Evolutionary conservation across 2,797 vertebrate species (phyloP), one percentile per base, ranked within the genome.

Genomic region (Acipenser ruthenus): DNA sequence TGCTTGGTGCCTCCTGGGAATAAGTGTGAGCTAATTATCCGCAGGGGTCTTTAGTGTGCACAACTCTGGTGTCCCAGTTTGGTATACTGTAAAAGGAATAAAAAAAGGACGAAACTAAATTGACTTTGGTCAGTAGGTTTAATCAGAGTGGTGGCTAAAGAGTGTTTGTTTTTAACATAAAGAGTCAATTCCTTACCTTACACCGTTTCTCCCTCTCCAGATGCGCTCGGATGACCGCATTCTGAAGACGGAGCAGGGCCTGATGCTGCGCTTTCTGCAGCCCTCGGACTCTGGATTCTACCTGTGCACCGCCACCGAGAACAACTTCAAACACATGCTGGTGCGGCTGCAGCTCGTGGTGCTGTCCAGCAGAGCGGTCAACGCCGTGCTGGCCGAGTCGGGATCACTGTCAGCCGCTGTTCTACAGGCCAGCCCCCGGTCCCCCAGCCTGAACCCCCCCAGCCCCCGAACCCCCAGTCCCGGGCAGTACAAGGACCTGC

Each of bases 271-370:
- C 0, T 92, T 94, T 1, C 84, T 99, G 70, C 96, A 98, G 86
- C 84, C 91, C 0, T 71, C 90, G 0, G 97, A 99, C 64, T 87
- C 91, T 0, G 96, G 95, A 72, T 84, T 93, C 69, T 99, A 98
- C 86, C 94, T 94, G 79, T 99, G 97, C 86, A 97, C 95, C 0
- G 93, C 97, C 84, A 98, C 95, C 0, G 97, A 99, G 90, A 99
- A 99, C 81, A 98, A 95, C 89, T 99, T 99, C 87, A 98, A 98
- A 74, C 96, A 99, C 77, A 87, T 88, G 0, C 87, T 99, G 52
- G 91, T 93, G 59, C 94, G 93, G 71, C 88, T 98, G 78, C 94
- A 96, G 83, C 91, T 99, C 6, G 92, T 95, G 0, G 92, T 99
- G 1, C 90, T 99, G 23, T 93, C 93, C 69, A 82, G 84, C 52